These are phyloP conservation scores for Euleptes europaea DNA, from an alignment of 2,113 vertebrate genomes.

Conservation along the genomic window DNA sequence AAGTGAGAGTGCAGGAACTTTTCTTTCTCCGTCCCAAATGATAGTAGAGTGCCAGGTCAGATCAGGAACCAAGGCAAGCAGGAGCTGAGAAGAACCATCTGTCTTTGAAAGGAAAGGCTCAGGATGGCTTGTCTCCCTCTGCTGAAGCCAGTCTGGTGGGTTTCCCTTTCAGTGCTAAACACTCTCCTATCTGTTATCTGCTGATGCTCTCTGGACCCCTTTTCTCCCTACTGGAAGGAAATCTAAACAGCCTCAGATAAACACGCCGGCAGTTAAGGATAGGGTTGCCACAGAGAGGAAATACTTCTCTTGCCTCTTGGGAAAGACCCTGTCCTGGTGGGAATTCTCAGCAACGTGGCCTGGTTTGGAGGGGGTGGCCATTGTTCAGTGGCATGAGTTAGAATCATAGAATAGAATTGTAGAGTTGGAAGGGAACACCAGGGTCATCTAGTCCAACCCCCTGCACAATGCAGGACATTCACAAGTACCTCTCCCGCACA, in stretches of 20 bases:
- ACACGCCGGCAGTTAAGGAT: background rate
- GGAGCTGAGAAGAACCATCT: slow-evolving; percentile 58
- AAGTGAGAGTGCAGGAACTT: rapidly evolving
- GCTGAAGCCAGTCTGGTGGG: background rate
- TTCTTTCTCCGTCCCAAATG: slow-evolving; percentile 13
- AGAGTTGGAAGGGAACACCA: too few relatives aligned
- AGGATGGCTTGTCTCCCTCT: rapidly evolving
- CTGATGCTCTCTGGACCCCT: background rate
- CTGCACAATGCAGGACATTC: too few relatives aligned
- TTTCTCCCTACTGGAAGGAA: slow-evolving; percentile 33
- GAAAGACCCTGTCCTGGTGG: background rate
- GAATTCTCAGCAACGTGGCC: background rate
- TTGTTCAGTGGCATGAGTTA: too few relatives aligned
- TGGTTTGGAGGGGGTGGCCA: background rate
- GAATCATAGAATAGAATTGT: too few relatives aligned
- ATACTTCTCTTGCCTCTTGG: too few relatives aligned
- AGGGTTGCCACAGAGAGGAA: background rate
- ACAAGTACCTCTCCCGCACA: too few relatives aligned
- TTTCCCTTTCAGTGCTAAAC: background rate
- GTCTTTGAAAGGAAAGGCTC: slow-evolving; percentile 18
- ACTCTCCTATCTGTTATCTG: background rate
- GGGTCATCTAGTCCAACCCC: too few relatives aligned
- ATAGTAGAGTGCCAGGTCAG: slow-evolving; percentile 54
- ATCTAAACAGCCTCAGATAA: slow-evolving; percentile 64
- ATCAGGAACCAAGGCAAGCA: slow-evolving; percentile 61